Base-by-base conservation (phyloP, 2,888 invertebrate species). In the Drosophila mayaguana region DNA sequence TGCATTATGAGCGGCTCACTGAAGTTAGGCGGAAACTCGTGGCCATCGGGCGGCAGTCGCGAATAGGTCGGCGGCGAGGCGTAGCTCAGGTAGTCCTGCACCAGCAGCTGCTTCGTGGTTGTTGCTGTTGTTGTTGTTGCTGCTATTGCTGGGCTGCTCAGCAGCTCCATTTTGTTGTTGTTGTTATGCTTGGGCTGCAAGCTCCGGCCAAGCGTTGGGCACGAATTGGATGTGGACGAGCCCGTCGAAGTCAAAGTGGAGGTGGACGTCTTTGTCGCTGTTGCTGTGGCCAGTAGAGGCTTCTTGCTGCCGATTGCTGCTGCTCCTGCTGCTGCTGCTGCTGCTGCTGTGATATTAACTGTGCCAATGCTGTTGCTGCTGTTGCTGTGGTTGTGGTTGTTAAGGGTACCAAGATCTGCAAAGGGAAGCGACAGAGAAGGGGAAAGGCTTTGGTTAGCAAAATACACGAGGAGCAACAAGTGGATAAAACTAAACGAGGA, bases 11-110 rank as follows among this genome's bases (percentile, higher is more conserved):
- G 84, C 66, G 93, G 92, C 82, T 93, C 93, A 36, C 92, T 92
- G 74, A 93, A 93, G 70, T 93, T 93, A 55, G 92, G 93, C 18
- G 93, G 93, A 83, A 93, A 93, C 80, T 93, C 93, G 86, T 93
- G 93, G 62, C 93, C 93, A 88, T 93, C 93, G 70, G 93, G 93
- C 59, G 93, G 93, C 67, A 93, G 83, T 73, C 93, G 93, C 63
- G 93, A 93, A 77, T 92, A 93, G 57, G 93, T 92, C 59, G 93
- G 92, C 53, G 93, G 93, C 9, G 85, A 75, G 63, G 86, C 88
- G 90, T 88, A 92, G 81, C 81, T 91, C 77, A 92, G 81, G 66
- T 93, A 93, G 72, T 93, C 93, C 85, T 91, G 92, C 72, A 91
- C 91, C 78, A 92, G 89, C 83, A 92, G 76, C 73, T 92, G 91